Base-by-base conservation (phyloP, 2,888 invertebrate species). In the Eremobia ochroleuca region DNA sequence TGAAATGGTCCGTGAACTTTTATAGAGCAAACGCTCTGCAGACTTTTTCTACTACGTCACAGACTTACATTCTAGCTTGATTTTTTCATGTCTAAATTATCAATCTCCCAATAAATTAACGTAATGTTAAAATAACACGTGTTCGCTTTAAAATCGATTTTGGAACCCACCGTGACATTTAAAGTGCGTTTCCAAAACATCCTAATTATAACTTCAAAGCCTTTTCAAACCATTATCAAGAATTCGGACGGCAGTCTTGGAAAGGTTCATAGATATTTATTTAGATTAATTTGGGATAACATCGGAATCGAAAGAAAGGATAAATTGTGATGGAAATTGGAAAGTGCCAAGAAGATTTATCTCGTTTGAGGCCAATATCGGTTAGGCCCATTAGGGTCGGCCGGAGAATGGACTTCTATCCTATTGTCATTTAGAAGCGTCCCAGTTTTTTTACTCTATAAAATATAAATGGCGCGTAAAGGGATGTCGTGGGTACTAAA, bases 271-370 rank as follows among this genome's bases (percentile, higher is more conserved):
- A 76, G 66, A 81, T 85, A 86, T 76, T 70, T 81, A 86, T 88
- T 87, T 84, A 79, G 79, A 85, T 84, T 80, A 77, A 77, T 86
- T 68, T 59, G 4, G 61, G 85, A 88, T 86, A 86, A 76, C 83
- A 83, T 79, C 69, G 37, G 25, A 65, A 79, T 79, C 67, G 82
- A 85, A 82, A 85, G 82, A 88, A 85, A 87, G 81, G 83, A 83
- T 84, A 90, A 86, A 88, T 83, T 86, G 86, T 85, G 76, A 64
- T 79, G 79, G 83, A 89, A 90, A 90, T 90, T 88, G 90, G 87
- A 87, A 89, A 90, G 87, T 86, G 83, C 81, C 82, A 46, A 76
- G n/a, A 74, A 91, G 90, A 90, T 90, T 91, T 90, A 90, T 91
- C 87, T 88, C 72, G 67, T 79, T 73, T 81, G 86, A 86, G 85